Conservation (phyloP, 2,888 invertebrate genomes). For the Euzophera pinguis region DNA sequence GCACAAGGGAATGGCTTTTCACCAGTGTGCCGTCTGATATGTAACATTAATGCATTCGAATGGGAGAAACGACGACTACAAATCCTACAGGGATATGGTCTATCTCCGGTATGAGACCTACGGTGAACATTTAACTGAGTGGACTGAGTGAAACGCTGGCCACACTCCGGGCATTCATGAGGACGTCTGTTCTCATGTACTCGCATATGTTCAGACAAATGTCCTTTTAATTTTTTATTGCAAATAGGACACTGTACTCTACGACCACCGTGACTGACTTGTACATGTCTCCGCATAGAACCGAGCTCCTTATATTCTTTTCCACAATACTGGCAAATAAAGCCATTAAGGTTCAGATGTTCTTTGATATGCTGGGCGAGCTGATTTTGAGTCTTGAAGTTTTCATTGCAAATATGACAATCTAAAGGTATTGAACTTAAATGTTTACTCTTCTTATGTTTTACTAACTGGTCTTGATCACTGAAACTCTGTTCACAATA, state of each 20-base stretch:
- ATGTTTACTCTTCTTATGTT: conserved; percentile 86
- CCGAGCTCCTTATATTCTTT: conserved; percentile 87
- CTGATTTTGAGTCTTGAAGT: conserved; percentile 84
- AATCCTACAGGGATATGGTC: conserved; percentile 90
- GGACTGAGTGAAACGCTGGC: conserved; percentile 89
- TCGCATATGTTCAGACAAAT: conserved; percentile 90
- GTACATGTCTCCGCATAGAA: conserved; percentile 87
- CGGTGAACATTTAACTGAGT: conserved; percentile 91
- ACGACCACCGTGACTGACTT: conserved; percentile 86
- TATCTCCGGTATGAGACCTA: conserved; percentile 90
- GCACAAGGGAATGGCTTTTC: conserved; percentile 89
- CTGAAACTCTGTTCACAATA: conserved; percentile 69
- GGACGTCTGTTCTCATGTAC: conserved; percentile 88
- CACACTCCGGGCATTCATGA: conserved; percentile 88
- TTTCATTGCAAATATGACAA: conserved; percentile 85
- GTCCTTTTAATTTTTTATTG: conserved; percentile 89
- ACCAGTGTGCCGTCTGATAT: conserved; percentile 90
- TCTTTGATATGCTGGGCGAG: conserved; percentile 82
- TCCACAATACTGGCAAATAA: conserved; percentile 89
- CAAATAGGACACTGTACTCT: conserved; percentile 90
- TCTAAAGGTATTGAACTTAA: conserved; percentile 85
- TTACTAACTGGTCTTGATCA: conserved; percentile 57
- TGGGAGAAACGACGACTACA: conserved; percentile 90
- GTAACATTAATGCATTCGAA: conserved; percentile 90
- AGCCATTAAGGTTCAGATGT: conserved; percentile 87